phyloP scores from a whole-genome alignment of 2,113 vertebrate genomes.

The Cynopterus brachyotis region DNA sequence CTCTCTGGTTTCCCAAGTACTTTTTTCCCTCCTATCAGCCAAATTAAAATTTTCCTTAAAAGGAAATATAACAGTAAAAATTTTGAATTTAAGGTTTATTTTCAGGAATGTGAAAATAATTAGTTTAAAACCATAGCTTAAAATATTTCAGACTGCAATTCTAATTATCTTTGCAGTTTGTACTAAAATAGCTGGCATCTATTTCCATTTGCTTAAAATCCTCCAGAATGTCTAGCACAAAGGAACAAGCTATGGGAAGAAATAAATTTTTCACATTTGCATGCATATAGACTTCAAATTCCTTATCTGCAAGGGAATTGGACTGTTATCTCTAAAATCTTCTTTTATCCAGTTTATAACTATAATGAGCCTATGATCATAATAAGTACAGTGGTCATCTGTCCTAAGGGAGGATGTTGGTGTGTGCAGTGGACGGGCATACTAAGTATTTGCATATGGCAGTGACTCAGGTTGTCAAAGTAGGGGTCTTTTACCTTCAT shows the following conservation, averaged over 20 bases:
- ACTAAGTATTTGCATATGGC: not conserved
- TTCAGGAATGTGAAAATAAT: not conserved
- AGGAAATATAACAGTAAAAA: conserved; percentile 19
- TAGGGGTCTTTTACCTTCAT: not conserved
- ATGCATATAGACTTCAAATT: not conserved
- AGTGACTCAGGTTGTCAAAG: not conserved
- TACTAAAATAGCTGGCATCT: not conserved
- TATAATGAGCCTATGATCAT: not conserved
- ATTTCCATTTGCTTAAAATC: not conserved
- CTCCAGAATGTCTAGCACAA: not conserved
- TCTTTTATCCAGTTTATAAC: not conserved
- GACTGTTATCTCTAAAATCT: not conserved
- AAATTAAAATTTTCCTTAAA: conserved; percentile 7
- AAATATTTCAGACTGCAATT: conserved; percentile 13
- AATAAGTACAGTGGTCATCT: not conserved
- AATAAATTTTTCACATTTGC: not conserved
- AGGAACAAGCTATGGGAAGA: not conserved
- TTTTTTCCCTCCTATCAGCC: not conserved
- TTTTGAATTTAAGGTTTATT: not conserved
- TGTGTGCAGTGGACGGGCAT: not conserved
- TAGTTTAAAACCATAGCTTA: not conserved
- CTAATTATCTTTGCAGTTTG: not conserved
- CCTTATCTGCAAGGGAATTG: not conserved
- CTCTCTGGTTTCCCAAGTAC: not conserved
- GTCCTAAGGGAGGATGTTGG: not conserved